Conservation (phyloP, 2,888 invertebrate genomes). For the Cheilosia vernalis region DNA sequence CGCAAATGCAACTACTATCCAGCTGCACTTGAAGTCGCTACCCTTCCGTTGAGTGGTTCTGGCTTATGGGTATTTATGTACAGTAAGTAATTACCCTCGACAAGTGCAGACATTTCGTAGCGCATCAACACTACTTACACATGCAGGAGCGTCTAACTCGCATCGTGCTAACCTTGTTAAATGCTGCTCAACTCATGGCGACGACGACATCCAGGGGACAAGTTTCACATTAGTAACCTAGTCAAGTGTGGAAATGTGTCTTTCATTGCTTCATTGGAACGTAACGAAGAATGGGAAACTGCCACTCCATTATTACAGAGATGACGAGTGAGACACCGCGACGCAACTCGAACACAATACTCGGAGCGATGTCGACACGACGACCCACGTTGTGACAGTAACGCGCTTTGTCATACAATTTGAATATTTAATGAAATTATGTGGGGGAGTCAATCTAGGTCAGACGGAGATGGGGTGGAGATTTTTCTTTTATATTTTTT, state of each 20-base stretch:
- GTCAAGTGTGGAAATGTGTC: slow-evolving; percentile 22
- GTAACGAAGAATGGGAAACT: slow-evolving; percentile 1
- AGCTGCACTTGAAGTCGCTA: slow-evolving; percentile 46
- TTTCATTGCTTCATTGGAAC: slow-evolving; percentile 40
- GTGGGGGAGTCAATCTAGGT: slow-evolving; percentile 45
- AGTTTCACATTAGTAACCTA: slow-evolving; percentile 14
- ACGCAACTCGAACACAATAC: neutral
- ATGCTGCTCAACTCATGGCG: slow-evolving; percentile 7
- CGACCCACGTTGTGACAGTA: slow-evolving; percentile 18
- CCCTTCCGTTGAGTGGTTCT: slow-evolving; percentile 23
- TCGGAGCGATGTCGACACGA: neutral
- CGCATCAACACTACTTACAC: slow-evolving; percentile 5
- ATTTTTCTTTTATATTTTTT: neutral
- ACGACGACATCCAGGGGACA: slow-evolving; percentile 16
- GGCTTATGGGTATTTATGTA: slow-evolving; percentile 38
- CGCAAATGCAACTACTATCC: neutral
- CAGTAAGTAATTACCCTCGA: slow-evolving; percentile 43
- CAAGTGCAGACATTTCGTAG: slow-evolving; percentile 34
- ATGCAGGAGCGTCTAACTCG: neutral
- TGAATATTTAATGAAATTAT: slow-evolving; percentile 59
- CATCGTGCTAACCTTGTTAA: neutral
- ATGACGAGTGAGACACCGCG: slow-evolving; percentile 2
- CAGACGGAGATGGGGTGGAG: slow-evolving; percentile 3
- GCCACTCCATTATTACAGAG: slow-evolving; percentile 17
- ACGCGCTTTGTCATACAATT: slow-evolving; percentile 22